Percentiles rank a stretch among this genome's conserved stretches.
These are phyloP conservation scores for Radopholus similis DNA, from an alignment of 1,140 invertebrate species.

Conservation along the genomic window DNA sequence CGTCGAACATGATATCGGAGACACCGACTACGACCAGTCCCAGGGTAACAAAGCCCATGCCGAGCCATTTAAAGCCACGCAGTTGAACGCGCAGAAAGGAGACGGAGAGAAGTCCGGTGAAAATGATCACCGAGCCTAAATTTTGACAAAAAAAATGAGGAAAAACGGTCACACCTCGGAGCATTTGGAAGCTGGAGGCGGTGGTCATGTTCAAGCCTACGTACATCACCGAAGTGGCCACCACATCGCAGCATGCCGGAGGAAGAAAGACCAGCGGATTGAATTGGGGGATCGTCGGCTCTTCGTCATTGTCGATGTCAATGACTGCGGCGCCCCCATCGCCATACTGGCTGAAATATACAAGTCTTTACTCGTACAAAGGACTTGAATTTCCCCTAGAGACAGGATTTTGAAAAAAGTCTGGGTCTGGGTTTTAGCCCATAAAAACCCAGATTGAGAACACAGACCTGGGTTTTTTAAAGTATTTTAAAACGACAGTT, in stretches of 20 bases:
- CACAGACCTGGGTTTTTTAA: too few species aligned
- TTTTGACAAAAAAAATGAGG: conserved; percentile 10
- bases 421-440: too few species aligned
- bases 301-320: conserved; percentile 50
- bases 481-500: too few species aligned
- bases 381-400: too few species aligned
- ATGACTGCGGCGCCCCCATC: conserved; percentile 38
- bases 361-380: too few species aligned
- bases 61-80: conserved; percentile 73
- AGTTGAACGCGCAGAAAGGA: conserved; percentile 72
- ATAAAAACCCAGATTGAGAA: too few species aligned
- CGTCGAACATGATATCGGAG: conserved; percentile 69
- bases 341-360: conserved; percentile 6
- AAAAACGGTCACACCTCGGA: conserved; percentile 69
- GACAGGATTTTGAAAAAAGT: too few species aligned
- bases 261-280: conserved; percentile 74
- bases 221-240: conserved; percentile 69
- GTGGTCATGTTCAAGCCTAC: conserved; percentile 85
- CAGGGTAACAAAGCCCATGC: conserved; percentile 74
- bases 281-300: conserved; percentile 49
- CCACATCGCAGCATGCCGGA: conserved; percentile 56
- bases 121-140: conserved; percentile 80
- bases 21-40: conserved; percentile 79
- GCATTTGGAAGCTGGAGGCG: conserved; percentile 92
- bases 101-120: conserved; percentile 84